These are phyloP conservation scores for Oreohelix idahoensis DNA, from an alignment of 1,140 invertebrate genomes.

Conservation along the genomic window DNA sequence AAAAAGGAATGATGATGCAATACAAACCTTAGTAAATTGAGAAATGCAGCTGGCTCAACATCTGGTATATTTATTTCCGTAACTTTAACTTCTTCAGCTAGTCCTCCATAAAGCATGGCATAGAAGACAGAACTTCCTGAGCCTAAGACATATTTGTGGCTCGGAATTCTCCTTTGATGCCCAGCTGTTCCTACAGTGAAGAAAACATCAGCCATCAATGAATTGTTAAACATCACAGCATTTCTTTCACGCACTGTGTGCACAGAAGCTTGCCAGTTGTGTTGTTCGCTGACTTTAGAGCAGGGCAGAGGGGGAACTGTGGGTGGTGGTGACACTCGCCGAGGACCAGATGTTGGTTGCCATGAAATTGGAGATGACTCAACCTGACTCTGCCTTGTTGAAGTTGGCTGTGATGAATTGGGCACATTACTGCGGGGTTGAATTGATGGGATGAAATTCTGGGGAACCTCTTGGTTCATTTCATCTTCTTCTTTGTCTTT, in stretches of 20 bases:
- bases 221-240: conserved; percentile 86
- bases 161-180: conserved; percentile 80
- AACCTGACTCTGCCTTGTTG: not conserved
- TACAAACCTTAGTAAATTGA: conserved; percentile 76
- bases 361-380: conserved; percentile 39
- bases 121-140: conserved; percentile 89
- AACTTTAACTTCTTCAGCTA: conserved; percentile 81
- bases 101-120: conserved; percentile 88
- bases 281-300: conserved; percentile 80
- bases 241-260: conserved; percentile 83
- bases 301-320: conserved; percentile 50
- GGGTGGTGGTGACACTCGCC: conserved; percentile 44
- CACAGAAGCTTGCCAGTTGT: conserved; percentile 76
- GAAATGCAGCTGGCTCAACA: conserved; percentile 83
- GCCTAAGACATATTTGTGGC: conserved; percentile 87
- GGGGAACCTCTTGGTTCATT: conserved; percentile 69
- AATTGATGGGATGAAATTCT: conserved; percentile 58
- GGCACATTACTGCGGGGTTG: conserved; percentile 18
- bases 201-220: conserved; percentile 84
- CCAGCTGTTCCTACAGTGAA: conserved; percentile 81
- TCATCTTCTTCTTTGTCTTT: conserved; percentile 62
- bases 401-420: conserved; percentile 21
- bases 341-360: conserved; percentile 45
- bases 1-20: no score
- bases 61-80: conserved; percentile 86